Conservation (phyloP, 2,113 vertebrate species). For the Physeter macrocephalus region DNA sequence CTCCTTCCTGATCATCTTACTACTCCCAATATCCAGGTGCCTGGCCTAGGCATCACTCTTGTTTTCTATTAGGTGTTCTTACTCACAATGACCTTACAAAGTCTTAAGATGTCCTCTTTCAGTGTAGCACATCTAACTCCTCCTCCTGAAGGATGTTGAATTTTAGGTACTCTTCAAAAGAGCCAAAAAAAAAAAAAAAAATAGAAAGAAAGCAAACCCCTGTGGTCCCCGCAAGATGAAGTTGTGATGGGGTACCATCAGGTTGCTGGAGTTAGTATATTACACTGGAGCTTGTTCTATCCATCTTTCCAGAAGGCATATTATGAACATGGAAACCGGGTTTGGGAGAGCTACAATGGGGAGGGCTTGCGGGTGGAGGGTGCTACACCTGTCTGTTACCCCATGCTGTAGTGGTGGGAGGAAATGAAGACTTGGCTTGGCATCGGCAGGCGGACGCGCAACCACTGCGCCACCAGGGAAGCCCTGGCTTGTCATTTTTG, state of each 20-base stretch:
- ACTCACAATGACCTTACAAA: background rate
- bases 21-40: background rate
- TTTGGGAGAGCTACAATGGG: rapidly evolving
- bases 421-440: background rate
- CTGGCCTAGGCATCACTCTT: background rate
- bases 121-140: background rate
- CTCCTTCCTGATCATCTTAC: background rate
- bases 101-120: background rate
- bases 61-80: background rate
- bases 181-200: background rate
- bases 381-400: rapidly evolving
- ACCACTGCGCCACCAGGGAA: too few relatives aligned
- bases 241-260: rapidly evolving
- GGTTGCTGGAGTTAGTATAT: background rate
- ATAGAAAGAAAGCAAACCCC: background rate
- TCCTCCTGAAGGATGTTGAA: background rate
- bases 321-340: background rate
- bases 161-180: background rate
- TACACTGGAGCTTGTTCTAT: background rate
- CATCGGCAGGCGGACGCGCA: too few relatives aligned
- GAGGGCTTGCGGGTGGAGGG: background rate
- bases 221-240: background rate
- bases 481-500: background rate
- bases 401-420: rapidly evolving
- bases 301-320: background rate